Evolutionary conservation across 2,113 vertebrate species (phyloP).

Genomic region (Erythrocercus mccallii): DNA sequence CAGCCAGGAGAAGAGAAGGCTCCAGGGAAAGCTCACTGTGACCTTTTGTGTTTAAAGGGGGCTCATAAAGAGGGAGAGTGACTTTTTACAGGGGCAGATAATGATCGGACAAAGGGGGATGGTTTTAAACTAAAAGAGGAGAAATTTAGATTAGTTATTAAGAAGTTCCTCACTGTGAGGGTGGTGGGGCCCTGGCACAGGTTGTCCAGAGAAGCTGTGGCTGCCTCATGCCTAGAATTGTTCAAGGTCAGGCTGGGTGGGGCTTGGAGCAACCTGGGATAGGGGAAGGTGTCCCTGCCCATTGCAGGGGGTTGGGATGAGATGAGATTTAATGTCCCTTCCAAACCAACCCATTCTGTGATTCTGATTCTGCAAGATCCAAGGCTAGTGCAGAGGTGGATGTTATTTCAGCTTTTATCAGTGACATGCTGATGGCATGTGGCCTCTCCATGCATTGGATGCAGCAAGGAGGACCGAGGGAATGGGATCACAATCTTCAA

Average conservation of each 20-base stretch:
- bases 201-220: neutral
- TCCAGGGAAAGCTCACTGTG: neutral
- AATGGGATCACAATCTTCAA: neutral
- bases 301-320: neutral
- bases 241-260: neutral
- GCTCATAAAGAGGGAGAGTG: neutral
- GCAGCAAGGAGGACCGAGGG: fast-evolving
- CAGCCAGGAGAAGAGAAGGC: neutral
- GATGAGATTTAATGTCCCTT: neutral
- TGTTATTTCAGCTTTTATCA: neutral
- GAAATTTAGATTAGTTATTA: neutral
- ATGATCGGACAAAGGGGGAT: neutral
- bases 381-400: neutral
- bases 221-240: neutral
- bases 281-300: neutral
- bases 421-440: fast-evolving
- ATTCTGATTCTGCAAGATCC: neutral
- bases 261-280: fast-evolving
- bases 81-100: neutral
- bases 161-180: neutral
- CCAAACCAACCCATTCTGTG: neutral
- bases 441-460: neutral
- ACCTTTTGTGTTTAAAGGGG: neutral
- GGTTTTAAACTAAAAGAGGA: neutral
- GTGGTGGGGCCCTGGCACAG: neutral